Conservation (phyloP, 2,113 vertebrate species). For the Dryoscopus gambensis region DNA sequence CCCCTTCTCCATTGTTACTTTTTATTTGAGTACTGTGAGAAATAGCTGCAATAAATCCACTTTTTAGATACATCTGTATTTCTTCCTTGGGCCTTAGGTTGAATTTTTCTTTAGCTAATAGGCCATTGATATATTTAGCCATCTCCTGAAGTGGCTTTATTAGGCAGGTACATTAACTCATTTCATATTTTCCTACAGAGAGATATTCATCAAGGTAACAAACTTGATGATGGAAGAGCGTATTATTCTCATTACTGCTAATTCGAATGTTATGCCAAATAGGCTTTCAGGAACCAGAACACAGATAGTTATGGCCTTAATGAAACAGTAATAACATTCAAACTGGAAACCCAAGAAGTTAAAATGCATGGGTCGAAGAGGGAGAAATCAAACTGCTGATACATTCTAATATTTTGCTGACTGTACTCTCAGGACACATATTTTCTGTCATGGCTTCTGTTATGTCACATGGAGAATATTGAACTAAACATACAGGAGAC, state of each 20-base stretch:
- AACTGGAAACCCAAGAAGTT: not conserved
- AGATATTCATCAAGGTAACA: slow-evolving; percentile 43
- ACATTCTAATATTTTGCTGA: slow-evolving; percentile 22
- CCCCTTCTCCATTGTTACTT: slow-evolving; percentile 11
- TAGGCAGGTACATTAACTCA: not conserved
- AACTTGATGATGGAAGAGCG: not conserved
- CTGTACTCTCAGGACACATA: slow-evolving; percentile 36
- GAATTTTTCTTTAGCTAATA: slow-evolving; percentile 15
- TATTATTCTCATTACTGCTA: slow-evolving; percentile 41
- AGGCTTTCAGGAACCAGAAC: slow-evolving; percentile 37
- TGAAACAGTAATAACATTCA: slow-evolving; percentile 33
- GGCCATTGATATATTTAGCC: not conserved
- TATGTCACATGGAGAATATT: slow-evolving; percentile 45
- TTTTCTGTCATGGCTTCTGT: slow-evolving; percentile 32
- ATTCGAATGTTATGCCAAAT: slow-evolving; percentile 24
- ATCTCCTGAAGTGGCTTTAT: slow-evolving; percentile 27
- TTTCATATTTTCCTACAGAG: slow-evolving; percentile 37
- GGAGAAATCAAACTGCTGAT: slow-evolving; percentile 36
- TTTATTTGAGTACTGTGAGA: not conserved
- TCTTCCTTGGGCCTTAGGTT: not conserved
- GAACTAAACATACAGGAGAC: slow-evolving; percentile 29
- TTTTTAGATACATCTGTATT: not conserved
- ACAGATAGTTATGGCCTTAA: slow-evolving; percentile 32
- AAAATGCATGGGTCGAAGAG: not conserved
- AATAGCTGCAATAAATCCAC: slow-evolving; percentile 11